A percentile compares a stretch with the other conserved stretches of the same genome.
Conservation (phyloP, 2,888 invertebrate species). For the Drosophila recens region DNA sequence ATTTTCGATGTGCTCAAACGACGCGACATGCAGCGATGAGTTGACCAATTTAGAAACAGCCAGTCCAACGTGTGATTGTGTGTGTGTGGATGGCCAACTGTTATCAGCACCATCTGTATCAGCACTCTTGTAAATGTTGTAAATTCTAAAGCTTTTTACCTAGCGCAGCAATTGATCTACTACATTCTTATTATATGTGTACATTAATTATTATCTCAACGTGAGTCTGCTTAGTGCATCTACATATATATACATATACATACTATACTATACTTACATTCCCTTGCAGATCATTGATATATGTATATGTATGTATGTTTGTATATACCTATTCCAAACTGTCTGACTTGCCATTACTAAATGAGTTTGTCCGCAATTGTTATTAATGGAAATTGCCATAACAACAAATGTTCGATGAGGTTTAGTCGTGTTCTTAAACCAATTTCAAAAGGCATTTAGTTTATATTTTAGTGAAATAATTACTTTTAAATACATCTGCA, state of each 20-base stretch:
- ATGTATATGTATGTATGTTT: constrained; percentile 11
- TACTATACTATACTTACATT: constrained; percentile 9
- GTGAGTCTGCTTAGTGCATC: constrained; percentile 23
- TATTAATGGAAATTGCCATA: constrained; percentile 36
- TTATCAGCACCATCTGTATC: constrained; percentile 16
- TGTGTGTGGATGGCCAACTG: constrained; percentile 14
- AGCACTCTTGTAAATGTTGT: constrained; percentile 74
- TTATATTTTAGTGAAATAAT: background rate
- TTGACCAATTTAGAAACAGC: background rate
- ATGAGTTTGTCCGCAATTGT: constrained; percentile 18
- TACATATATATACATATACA: constrained; percentile 8
- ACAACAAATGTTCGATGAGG: constrained; percentile 31
- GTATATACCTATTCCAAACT: constrained; percentile 9
- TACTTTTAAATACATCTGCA: constrained; percentile 21
- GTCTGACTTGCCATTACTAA: background rate
- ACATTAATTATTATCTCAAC: constrained; percentile 28
- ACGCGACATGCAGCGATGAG: constrained; percentile 85
- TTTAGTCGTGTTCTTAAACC: background rate
- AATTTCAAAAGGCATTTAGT: constrained; percentile 9
- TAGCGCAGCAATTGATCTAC: constrained; percentile 33
- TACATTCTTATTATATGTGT: constrained; percentile 42
- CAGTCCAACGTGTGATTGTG: constrained; percentile 30
- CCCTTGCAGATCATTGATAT: constrained; percentile 41
- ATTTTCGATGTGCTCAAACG: constrained; percentile 87
- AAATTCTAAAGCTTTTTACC: constrained; percentile 51